Conservation (phyloP, 2,113 vertebrate species). For the Natator depressus region DNA sequence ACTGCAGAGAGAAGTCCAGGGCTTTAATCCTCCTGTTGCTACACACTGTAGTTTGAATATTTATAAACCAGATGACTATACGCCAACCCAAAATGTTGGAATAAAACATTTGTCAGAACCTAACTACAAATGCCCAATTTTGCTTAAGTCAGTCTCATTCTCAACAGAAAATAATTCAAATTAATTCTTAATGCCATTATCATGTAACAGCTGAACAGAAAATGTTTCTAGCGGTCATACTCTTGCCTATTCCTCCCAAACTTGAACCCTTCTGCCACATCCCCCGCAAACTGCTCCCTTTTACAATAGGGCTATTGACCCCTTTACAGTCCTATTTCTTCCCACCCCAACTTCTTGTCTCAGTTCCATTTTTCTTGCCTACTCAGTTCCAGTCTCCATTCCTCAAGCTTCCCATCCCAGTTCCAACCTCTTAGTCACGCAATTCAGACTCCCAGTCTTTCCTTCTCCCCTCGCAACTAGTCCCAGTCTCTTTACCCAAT, state of each 20-base stretch:
- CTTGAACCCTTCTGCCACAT: no score
- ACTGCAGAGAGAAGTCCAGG: neutral
- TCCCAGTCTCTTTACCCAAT: neutral
- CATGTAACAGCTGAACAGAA: neutral
- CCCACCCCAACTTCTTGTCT: neutral
- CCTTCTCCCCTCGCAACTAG: neutral
- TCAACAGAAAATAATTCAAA: neutral
- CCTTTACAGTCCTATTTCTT: no score
- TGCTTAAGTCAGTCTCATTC: neutral
- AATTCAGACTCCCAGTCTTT: neutral
- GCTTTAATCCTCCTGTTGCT: neutral
- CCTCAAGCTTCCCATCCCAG: neutral
- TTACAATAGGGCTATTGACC: neutral
- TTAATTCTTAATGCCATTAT: neutral
- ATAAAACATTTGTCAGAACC: neutral
- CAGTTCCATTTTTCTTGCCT: neutral
- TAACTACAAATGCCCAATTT: neutral
- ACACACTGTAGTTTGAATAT: neutral
- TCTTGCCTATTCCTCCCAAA: neutral
- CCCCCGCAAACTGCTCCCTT: no score
- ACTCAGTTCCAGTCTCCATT: neutral
- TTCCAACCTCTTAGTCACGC: neutral
- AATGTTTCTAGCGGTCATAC: neutral
- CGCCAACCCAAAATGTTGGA: neutral
- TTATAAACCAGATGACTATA: neutral